Base-by-base conservation (phyloP, 2,888 invertebrate genomes). In the Boloria euphrosyne region DNA sequence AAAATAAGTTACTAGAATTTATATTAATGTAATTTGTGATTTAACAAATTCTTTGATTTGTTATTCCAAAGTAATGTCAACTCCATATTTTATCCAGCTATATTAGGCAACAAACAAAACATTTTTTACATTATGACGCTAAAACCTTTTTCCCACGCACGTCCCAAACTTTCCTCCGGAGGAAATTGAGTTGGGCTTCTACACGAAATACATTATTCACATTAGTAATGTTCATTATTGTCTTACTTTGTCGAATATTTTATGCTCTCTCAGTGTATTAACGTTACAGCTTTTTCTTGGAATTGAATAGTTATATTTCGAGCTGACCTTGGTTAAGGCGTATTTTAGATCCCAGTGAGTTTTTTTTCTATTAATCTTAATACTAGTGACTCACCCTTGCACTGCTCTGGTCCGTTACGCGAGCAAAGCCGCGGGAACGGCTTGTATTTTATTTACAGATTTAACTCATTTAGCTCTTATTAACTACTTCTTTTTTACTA, bases 201-300 rank as follows among this genome's bases (percentile, higher is more conserved):
- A 38, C 31, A 52, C 47, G 17, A 47, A 27, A 63, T 63, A 57
- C 17, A 63, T 51, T 64, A 64, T 64, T 64, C 51, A 52, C 44
- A 64, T 64, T 64, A 46, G 18, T 58, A 17, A 64, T 54, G 52
- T 54, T 62, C 47, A 62, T 62, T 62, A 62, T 54, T 49, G 49
- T 54, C 27, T 62, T 43, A 54, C 3, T 46, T 38, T 54, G 18
- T 53, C 27, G 46, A 44, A 46, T 6, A 55, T 17, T 16, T 22
- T 44, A 22, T 57, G n/a, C 18, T 53, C 16, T 52, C 50, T 18
- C 13, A 22, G 22, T 18, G 4, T 50, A 14, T 22, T 13, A 13
- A 13, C 3, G 5, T 50, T 50, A 13, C 4, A 13, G 50, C 18
- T 10, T 50, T 17, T 50, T 50, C 31, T 38, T 38, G 7, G 31